These are phyloP conservation scores for Limnodromus scolopaceus DNA, from an alignment of 2,797 vertebrate genomes.

Conservation along the genomic window DNA sequence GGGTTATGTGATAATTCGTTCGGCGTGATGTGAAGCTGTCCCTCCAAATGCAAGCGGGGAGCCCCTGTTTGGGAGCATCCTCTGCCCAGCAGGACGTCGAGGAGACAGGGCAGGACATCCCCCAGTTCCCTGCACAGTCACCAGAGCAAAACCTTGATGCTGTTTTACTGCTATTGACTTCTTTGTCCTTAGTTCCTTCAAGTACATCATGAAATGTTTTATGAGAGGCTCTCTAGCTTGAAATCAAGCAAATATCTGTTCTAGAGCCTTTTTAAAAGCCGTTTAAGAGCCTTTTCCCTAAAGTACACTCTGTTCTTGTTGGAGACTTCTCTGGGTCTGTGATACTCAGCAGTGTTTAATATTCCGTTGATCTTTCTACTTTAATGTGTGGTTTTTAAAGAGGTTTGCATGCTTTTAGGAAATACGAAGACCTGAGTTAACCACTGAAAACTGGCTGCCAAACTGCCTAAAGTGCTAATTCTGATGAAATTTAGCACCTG, in stretches of 20 bases:
- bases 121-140: background rate
- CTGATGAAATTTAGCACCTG: slow-evolving; percentile 62
- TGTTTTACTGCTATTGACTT: background rate
- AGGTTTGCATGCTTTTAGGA: background rate
- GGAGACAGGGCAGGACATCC: background rate
- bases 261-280: background rate
- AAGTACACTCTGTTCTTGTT: slow-evolving; percentile 8
- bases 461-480: slow-evolving; percentile 45
- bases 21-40: rapidly evolving
- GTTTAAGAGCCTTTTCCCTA: slow-evolving; percentile 2
- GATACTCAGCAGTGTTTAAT: background rate
- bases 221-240: background rate
- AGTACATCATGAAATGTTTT: background rate
- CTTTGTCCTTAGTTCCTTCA: background rate
- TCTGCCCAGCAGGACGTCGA: rapidly evolving
- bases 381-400: background rate
- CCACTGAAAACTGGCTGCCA: slow-evolving; percentile 29
- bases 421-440: background rate
- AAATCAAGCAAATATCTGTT: slow-evolving; percentile 15
- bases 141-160: background rate
- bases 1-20: rapidly evolving
- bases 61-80: background rate
- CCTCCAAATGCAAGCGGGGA: background rate
- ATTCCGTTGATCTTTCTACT: background rate
- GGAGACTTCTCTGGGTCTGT: background rate